phyloP scores from a whole-genome alignment of 2,113 vertebrate genomes.

The Plotosus lineatus region DNA sequence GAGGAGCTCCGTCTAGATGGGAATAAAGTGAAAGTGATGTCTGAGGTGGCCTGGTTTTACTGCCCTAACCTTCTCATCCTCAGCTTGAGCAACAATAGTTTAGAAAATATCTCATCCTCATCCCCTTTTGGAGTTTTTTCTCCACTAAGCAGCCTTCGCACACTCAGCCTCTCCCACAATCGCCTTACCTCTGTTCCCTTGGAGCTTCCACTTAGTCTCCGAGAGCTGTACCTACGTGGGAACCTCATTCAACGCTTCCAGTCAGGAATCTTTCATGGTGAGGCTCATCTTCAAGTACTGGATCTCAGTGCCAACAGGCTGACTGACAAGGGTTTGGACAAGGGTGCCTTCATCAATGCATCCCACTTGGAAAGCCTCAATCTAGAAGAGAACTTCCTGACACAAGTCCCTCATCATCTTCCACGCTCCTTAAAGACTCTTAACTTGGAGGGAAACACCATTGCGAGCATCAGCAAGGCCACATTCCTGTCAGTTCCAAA shows the following conservation, averaged over 20 bases:
- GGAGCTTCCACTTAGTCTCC: constrained; percentile 59
- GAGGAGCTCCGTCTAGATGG: constrained; percentile 65
- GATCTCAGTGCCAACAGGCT: constrained; percentile 71
- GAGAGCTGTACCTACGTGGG: constrained; percentile 72
- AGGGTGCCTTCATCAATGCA: constrained; percentile 61
- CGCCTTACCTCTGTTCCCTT: constrained; percentile 57
- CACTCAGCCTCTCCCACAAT: constrained; percentile 66
- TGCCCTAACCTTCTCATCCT: constrained; percentile 59
- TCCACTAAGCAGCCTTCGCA: constrained; percentile 56
- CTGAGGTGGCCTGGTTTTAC: constrained; percentile 50
- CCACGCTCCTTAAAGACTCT: constrained; percentile 66
- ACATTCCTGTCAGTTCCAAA: constrained; percentile 62
- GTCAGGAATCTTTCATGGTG: constrained; percentile 64
- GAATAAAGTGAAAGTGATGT: constrained; percentile 59
- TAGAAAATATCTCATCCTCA: constrained; percentile 56
- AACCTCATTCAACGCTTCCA: constrained; percentile 69
- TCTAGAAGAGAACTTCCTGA: constrained; percentile 68
- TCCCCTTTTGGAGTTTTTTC: constrained; percentile 52
- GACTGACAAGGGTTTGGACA: constrained; percentile 65
- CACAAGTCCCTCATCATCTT: constrained; percentile 64
- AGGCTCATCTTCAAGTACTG: constrained; percentile 68
- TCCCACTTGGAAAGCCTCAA: constrained; percentile 73
- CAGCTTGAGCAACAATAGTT: constrained; percentile 66
- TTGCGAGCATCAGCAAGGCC: constrained; percentile 62
- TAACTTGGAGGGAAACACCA: constrained; percentile 68